Percentiles rank a stretch among this genome's conserved stretches.
phyloP scores from a whole-genome alignment of 2,113 vertebrate species.

The Cyprichromis sp. region DNA sequence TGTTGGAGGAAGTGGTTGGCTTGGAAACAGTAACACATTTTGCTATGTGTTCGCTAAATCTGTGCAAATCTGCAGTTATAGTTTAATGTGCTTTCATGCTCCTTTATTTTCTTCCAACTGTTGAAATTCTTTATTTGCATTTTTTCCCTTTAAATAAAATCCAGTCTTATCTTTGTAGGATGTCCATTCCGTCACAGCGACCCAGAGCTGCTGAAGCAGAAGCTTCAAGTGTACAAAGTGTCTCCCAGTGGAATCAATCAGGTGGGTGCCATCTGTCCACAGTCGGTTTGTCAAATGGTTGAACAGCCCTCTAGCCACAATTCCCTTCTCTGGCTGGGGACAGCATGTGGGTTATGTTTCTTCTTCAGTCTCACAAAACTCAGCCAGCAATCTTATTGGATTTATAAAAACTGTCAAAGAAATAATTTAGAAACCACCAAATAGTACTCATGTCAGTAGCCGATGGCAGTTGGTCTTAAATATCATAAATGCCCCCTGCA shows the following conservation, averaged over 20 bases:
- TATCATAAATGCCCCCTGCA: background rate
- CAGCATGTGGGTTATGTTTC: background rate
- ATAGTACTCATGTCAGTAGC: background rate
- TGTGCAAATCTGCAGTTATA: background rate
- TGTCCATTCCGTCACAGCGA: slow-evolving; percentile 97
- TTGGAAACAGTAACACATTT: background rate
- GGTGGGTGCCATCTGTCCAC: slow-evolving; percentile 63
- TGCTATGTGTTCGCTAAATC: background rate
- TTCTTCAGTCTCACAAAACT: background rate
- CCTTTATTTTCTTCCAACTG: background rate
- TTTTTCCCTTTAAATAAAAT: background rate
- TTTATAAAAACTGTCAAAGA: background rate
- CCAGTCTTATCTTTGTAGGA: slow-evolving; percentile 62
- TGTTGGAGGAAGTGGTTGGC: background rate
- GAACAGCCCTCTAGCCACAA: background rate
- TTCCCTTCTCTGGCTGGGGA: background rate
- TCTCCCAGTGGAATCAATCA: slow-evolving; percentile 79
- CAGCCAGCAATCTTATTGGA: background rate
- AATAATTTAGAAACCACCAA: background rate
- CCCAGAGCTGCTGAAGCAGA: slow-evolving; percentile 90
- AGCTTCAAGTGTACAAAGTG: slow-evolving; percentile 87
- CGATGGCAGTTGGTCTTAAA: background rate
- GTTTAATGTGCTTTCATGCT: background rate
- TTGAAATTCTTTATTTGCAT: background rate
- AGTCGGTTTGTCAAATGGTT: background rate